phyloP scores from a whole-genome alignment of 1,140 invertebrate species.

The Leptinotarsa defecta region DNA sequence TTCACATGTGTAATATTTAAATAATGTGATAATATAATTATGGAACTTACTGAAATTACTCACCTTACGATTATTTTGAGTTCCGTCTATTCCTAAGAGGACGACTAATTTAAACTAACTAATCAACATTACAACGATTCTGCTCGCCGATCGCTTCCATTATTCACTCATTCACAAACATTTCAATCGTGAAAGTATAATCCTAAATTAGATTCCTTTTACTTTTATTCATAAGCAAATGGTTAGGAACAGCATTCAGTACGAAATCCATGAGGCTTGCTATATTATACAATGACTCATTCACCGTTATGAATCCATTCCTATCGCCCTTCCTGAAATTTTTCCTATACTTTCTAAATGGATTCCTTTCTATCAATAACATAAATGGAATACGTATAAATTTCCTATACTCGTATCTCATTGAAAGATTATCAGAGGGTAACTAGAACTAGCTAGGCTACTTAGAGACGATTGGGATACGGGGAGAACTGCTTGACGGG shows the following conservation, averaged over 20 bases:
- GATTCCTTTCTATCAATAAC: conserved; percentile 8
- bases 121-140: too few species aligned
- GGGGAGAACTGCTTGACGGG: neutral
- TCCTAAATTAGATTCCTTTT: conserved; percentile 5
- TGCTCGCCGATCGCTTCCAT: neutral
- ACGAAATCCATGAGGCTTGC: neutral
- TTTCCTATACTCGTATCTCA: conserved; percentile 5
- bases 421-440: conserved; percentile 4
- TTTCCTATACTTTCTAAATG: conserved; percentile 8
- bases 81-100: too few species aligned
- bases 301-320: conserved; percentile 5
- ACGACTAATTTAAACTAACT: too few species aligned
- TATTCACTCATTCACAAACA: neutral
- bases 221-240: conserved; percentile 3
- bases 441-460: neutral
- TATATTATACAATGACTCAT: conserved; percentile 5
- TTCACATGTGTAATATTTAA: too few species aligned
- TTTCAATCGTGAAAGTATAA: neutral
- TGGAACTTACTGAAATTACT: too few species aligned
- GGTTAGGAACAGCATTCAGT: neutral
- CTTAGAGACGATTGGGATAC: neutral
- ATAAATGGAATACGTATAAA: conserved; percentile 6
- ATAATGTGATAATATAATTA: too few species aligned
- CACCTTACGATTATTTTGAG: too few species aligned
- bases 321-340: neutral